Percentiles rank a stretch among this genome's conserved stretches.
These are phyloP conservation scores for Drosophila cardini DNA, from an alignment of 1,140 invertebrate species.

Conservation along the genomic window DNA sequence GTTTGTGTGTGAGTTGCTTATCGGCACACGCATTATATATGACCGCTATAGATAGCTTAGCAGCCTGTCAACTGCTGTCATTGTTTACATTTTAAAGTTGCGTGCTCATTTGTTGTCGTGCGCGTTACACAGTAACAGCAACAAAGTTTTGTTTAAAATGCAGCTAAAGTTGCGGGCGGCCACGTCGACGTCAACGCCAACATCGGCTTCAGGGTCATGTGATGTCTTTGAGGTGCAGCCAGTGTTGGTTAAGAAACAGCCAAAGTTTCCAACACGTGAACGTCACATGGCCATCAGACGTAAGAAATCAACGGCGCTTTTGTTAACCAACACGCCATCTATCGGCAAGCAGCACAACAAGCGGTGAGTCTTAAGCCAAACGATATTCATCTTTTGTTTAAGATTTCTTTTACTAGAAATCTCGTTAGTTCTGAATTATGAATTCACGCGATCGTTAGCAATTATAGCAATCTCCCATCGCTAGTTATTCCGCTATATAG, in stretches of 20 bases:
- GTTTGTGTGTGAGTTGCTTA: conserved; percentile 27
- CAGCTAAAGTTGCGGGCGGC: conserved; percentile 40
- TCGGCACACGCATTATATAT: conserved; percentile 52
- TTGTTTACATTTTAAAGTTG: conserved; percentile 67
- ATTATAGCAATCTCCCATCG: conserved; percentile 15
- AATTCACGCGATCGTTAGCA: conserved; percentile 18
- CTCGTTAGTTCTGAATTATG: background rate
- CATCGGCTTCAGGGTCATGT: conserved; percentile 4
- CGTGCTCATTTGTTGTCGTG: conserved; percentile 24
- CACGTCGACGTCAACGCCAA: background rate
- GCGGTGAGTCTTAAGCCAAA: conserved; percentile 45
- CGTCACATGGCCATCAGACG: conserved; percentile 88
- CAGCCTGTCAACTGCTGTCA: conserved; percentile 26
- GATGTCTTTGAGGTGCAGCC: conserved; percentile 85
- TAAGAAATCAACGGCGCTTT: conserved; percentile 77
- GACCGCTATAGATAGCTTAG: conserved; percentile 48
- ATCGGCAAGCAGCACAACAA: conserved; percentile 23
- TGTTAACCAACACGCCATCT: conserved; percentile 34
- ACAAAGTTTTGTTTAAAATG: conserved; percentile 63
- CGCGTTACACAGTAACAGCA: background rate
- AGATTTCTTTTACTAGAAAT: background rate
- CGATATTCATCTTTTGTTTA: conserved; percentile 9
- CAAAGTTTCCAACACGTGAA: conserved; percentile 89
- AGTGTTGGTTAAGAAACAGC: conserved; percentile 86
- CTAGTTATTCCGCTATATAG: conserved; percentile 7